These are phyloP conservation scores for Osmerus mordax DNA, from an alignment of 2,113 vertebrate genomes.

Conservation along the genomic window DNA sequence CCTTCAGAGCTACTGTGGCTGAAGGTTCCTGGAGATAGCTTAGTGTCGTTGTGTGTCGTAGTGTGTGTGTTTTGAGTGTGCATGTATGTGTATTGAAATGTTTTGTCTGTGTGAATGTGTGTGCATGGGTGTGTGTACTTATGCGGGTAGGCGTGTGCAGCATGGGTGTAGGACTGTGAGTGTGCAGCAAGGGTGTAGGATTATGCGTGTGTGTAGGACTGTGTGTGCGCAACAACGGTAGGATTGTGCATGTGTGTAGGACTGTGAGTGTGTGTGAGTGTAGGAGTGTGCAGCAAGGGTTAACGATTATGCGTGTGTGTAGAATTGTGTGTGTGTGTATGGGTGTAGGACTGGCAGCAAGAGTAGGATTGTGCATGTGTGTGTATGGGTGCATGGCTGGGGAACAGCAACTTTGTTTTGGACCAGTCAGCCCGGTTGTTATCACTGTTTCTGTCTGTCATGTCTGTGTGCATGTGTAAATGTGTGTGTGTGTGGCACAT, in stretches of 20 bases:
- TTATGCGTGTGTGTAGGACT: slow-evolving; percentile 8
- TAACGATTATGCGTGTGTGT: slow-evolving; percentile 7
- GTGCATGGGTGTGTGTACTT: neutral
- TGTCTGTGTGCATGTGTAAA: too few relatives aligned
- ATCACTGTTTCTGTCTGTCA: neutral
- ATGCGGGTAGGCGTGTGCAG: neutral
- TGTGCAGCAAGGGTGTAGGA: neutral
- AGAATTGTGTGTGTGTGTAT: slow-evolving; percentile 1
- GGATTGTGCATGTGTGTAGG: neutral
- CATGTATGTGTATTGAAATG: too few relatives aligned
- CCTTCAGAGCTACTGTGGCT: too few relatives aligned
- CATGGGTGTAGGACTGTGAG: neutral
- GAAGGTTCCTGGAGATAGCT: neutral
- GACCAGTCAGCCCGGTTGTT: neutral
- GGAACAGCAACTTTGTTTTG: neutral
- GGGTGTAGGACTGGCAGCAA: too few relatives aligned
- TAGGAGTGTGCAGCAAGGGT: neutral
- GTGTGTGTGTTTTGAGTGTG: neutral
- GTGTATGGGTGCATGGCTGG: slow-evolving; percentile 1
- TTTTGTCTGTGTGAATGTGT: too few relatives aligned
- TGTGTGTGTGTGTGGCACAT: neutral
- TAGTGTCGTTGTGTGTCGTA: neutral
- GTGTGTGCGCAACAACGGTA: neutral
- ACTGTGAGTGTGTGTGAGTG: neutral
- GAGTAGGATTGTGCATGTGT: neutral